Base-by-base conservation (phyloP, 2,113 vertebrate species). In the Triplophysa dalaica region DNA sequence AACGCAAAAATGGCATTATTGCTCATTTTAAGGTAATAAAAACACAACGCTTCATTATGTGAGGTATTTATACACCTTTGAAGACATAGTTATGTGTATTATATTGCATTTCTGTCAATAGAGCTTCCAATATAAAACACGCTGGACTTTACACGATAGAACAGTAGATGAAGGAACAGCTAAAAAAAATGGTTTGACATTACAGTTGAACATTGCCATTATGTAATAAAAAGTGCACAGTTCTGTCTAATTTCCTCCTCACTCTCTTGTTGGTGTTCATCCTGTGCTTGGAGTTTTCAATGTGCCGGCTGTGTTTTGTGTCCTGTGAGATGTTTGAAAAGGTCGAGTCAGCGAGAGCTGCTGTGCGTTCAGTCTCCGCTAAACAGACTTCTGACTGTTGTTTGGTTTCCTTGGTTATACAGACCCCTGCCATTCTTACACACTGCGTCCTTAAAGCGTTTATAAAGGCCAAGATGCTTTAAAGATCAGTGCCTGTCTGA, bases 281-380 rank as follows among this genome's bases (percentile, higher is more conserved):
- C 50, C 43, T 69, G 73, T 29, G 48, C 48, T 66, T n/a, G 24
- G 26, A 29, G 26, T 58, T 74, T 66, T 64, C n/a, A 7, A n/a
- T 29, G 68, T 73, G 50, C 64, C 33, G 56, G 24, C 12, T 41
- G 74, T 8, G 68, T 26, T 77, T 54, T 77, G 45, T 78, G 3
- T 77, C 67, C 48, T 5, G 11, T 64, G 43, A 61, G 68, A 70
- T 60, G 62, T 54, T 60, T 26, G 68, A 48, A 82, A 82, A 78
- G 81, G 81, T 78, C 81, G 73, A 16, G 50, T n/a, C 75, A 82
- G 69, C 62, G 38, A 62, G 69, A 82, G 64, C 54, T 75, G 48
- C 64, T 62, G 54, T 69, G 61, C 26, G 56, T 69, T 76, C 72
- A 76, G 22, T 9, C 22, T 45, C 33, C 7, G 74, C 69, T 70